Percentiles rank a stretch among this genome's conserved stretches.
Evolutionary conservation across 2,888 invertebrate species (phyloP).

Genomic region (Elegia similella): DNA sequence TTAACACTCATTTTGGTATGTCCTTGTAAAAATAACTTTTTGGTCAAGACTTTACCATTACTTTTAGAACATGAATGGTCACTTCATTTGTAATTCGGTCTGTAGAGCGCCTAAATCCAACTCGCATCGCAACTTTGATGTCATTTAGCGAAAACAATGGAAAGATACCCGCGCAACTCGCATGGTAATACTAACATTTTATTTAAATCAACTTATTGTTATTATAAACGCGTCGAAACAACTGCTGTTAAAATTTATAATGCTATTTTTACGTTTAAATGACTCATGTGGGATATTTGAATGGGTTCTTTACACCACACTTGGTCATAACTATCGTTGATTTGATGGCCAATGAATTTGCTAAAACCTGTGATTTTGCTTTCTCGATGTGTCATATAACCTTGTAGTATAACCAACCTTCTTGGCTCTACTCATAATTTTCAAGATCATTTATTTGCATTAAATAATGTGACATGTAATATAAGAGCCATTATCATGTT

Average conservation of each 20-base stretch:
- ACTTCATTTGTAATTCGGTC: conserved; percentile 27
- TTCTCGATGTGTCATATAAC: background rate
- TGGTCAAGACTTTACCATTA: background rate
- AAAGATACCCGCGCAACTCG: conserved; percentile 61
- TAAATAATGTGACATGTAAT: too few species aligned
- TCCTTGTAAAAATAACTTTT: too few species aligned
- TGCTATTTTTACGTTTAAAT: conserved; percentile 74
- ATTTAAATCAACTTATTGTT: conserved; percentile 78
- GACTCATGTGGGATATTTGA: conserved; percentile 67
- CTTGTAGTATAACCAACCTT: background rate
- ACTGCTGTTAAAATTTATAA: conserved; percentile 72
- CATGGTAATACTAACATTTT: conserved; percentile 71
- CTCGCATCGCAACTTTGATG: conserved; percentile 76
- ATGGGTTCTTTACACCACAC: conserved; percentile 57
- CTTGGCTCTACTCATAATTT: background rate
- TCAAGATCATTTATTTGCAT: too few species aligned
- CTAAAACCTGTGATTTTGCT: background rate
- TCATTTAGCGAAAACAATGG: conserved; percentile 81
- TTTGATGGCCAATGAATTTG: conserved; percentile 19
- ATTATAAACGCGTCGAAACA: conserved; percentile 66
- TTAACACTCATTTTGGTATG: too few species aligned
- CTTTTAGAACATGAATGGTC: background rate
- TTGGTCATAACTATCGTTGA: conserved; percentile 37
- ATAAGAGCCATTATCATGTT: too few species aligned
- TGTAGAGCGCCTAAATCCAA: conserved; percentile 34